Evolutionary conservation across 2,888 invertebrate species (phyloP).

Genomic region (Cantharis flavilabris): DNA sequence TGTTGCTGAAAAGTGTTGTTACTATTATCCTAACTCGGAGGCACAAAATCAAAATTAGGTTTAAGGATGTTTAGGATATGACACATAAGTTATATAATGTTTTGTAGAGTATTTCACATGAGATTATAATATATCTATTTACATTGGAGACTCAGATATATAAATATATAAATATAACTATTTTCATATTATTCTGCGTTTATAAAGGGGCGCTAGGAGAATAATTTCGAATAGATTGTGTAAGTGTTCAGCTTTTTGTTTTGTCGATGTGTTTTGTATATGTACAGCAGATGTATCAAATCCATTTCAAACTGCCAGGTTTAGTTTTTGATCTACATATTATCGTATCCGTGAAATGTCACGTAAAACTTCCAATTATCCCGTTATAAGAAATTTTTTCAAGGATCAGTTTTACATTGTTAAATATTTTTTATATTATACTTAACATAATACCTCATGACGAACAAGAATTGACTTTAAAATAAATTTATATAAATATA

Average conservation of each 20-base stretch:
- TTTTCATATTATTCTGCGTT: slow-evolving; percentile 52
- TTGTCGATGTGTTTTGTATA: slow-evolving; percentile 48
- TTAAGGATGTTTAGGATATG: slow-evolving; percentile 50
- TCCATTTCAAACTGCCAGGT: slow-evolving; percentile 41
- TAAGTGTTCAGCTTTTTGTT: slow-evolving; percentile 49
- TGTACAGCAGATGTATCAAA: slow-evolving; percentile 37
- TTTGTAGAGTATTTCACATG: slow-evolving; percentile 52
- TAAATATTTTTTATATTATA: slow-evolving; percentile 43
- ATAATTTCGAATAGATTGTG: slow-evolving; percentile 46
- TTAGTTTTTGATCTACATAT: slow-evolving; percentile 28
- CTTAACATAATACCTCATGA: slow-evolving; percentile 41
- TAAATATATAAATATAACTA: slow-evolving; percentile 50
- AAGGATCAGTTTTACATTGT: slow-evolving; percentile 40
- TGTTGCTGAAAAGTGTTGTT: slow-evolving; percentile 46
- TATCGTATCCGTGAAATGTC: slow-evolving; percentile 29
- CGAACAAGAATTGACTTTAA: slow-evolving; percentile 34
- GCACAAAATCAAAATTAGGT: slow-evolving; percentile 54
- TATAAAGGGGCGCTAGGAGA: slow-evolving; percentile 43
- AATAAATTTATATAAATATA: background rate
- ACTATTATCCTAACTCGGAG: slow-evolving; percentile 45
- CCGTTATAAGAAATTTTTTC: slow-evolving; percentile 18
- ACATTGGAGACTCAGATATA: slow-evolving; percentile 53
- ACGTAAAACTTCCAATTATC: slow-evolving; percentile 29
- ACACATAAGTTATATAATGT: slow-evolving; percentile 51
- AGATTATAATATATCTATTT: slow-evolving; percentile 51